Conservation (phyloP, 2,888 invertebrate species). For the Resseliella maxima region DNA sequence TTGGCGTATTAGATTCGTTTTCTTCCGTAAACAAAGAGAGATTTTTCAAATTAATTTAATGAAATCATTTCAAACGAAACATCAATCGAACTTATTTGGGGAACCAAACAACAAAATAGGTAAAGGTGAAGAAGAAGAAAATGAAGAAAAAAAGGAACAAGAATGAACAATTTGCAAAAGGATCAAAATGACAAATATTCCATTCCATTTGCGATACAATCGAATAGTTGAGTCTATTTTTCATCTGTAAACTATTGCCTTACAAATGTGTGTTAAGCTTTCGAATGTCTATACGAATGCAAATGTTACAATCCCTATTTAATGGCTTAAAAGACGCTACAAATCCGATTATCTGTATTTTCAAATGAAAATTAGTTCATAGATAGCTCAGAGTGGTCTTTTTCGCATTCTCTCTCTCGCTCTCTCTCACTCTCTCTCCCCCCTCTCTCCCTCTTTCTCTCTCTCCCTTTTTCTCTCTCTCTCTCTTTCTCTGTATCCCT, state of each 20-base stretch:
- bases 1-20: background rate
- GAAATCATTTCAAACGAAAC: background rate
- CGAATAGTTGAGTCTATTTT: conserved; percentile 26
- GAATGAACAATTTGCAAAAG: background rate
- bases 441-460: too few relatives aligned
- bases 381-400: too few relatives aligned
- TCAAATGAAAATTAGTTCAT: too few relatives aligned
- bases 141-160: background rate
- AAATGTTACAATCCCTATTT: conserved; percentile 26
- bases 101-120: background rate
- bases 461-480: too few relatives aligned
- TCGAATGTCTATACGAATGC: too few relatives aligned
- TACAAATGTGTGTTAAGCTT: background rate
- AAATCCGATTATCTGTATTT: too few relatives aligned
- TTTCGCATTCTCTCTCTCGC: too few relatives aligned
- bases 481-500: too few relatives aligned
- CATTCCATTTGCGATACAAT: background rate
- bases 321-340: conserved; percentile 5
- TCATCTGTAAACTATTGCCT: background rate
- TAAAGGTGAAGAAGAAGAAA: too few relatives aligned
- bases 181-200: too few relatives aligned
- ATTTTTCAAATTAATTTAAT: conserved; percentile 18
- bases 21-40: background rate
- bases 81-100: too few relatives aligned
- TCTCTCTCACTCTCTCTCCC: too few relatives aligned